Percentiles rank a stretch among this genome's conserved stretches.
These are phyloP conservation scores for Phasianus colchicus DNA, from an alignment of 2,113 vertebrate genomes.

Conservation along the genomic window DNA sequence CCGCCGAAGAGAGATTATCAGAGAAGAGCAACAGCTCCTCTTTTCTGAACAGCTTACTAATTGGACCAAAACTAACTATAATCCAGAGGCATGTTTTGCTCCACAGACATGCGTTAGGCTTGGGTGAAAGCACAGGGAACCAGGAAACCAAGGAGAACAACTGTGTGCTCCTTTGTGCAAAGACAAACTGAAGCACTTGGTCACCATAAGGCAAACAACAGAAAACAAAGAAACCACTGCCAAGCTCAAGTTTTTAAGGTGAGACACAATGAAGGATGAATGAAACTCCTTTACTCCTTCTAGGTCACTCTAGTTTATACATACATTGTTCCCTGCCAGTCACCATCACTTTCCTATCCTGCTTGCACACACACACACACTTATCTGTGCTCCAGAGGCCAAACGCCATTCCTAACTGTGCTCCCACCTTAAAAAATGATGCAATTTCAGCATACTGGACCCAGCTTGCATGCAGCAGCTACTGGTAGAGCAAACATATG, in stretches of 20 bases:
- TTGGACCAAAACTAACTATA: not conserved
- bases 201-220: not conserved
- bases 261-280: not conserved
- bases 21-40: not conserved
- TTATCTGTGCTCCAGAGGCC: not conserved
- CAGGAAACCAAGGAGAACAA: not conserved
- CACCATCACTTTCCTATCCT: not conserved
- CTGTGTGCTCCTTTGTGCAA: not conserved
- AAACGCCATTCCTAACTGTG: not conserved
- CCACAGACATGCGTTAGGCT: not conserved
- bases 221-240: not conserved
- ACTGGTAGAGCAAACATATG: not conserved
- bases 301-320: not conserved
- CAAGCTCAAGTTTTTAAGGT: not conserved
- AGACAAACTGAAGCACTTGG: not conserved
- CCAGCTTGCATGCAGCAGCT: not conserved
- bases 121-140: not conserved
- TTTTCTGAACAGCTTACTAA: not conserved
- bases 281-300: not conserved
- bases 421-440: not conserved
- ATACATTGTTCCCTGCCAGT: not conserved
- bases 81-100: not conserved
- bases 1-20: not conserved
- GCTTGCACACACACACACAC: not conserved
- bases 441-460: not conserved